Base-by-base conservation (phyloP, 2,113 vertebrate genomes). In the Notothenia rossii region DNA sequence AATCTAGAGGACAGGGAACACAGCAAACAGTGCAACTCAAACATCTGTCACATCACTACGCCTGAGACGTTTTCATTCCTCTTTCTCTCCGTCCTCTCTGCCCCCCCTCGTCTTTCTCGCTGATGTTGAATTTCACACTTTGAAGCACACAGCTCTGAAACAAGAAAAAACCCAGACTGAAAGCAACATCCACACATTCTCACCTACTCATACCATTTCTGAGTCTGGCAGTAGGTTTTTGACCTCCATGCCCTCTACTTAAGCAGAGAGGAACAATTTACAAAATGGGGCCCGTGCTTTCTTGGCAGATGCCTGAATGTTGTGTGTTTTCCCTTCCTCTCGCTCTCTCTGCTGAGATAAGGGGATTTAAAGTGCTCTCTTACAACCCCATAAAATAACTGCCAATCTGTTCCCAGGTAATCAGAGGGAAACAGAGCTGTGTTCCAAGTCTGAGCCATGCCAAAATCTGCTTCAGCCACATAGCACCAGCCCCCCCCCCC, bases 321-420 rank as follows among this genome's bases (percentile, higher is more conserved):
- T 87, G 29, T 85, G 75, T 66, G 72, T 77, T 77, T 67, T 22
- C n/a, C n/a, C 51, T 63, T 55, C 33, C 58, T 66, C 50, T 46
- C 68, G 69, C 63, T 81, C 67, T 60, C 80, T 89, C 81, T 84
- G 84, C 73, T 84, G 79, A 89, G 82, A 91, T 91, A 86, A 90
- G 84, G 84, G 86, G 88, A 87, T 92, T 92, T 88, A 88, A 91
- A 87, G 86, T 82, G 77, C 82, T 82, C 83, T 83, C 86, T 84
- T 84, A 73, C 76, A 78, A 82, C 82, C 79, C 86, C 91, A 89
- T 93, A 81, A 93, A 93, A 87, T 86, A 89, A 77, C 89, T 91
- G 92, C 92, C 92, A 92, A 88, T 90, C 83, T 84, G 81, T 90
- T 94, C 87, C 83, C 91, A 94, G 92, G 92, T 95, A 94, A 93